These are phyloP conservation scores for Tapera naevia DNA, from an alignment of 2,797 vertebrate species.

Conservation along the genomic window DNA sequence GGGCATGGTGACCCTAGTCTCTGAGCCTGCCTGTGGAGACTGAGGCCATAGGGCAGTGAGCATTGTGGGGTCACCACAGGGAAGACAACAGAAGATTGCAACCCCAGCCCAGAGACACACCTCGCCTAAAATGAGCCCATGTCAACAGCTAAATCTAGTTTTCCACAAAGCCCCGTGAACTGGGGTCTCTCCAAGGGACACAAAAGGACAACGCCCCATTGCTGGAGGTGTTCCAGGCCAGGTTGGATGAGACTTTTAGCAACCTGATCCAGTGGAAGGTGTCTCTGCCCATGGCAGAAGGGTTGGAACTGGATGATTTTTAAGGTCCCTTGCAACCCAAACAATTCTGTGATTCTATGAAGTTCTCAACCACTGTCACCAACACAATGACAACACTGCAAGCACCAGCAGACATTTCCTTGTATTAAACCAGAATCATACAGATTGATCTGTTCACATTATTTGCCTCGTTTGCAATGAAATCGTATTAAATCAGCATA, in stretches of 20 bases:
- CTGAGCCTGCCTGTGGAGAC: background rate
- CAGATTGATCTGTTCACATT: background rate
- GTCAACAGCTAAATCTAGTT: background rate
- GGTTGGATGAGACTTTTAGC: too few relatives aligned
- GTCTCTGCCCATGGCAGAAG: too few relatives aligned
- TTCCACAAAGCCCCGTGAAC: background rate
- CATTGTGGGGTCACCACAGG: background rate
- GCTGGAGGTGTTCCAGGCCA: too few relatives aligned
- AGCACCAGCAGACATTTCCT: background rate
- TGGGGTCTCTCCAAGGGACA: background rate
- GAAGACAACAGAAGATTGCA: background rate
- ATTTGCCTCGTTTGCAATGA: background rate
- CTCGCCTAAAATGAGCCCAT: background rate
- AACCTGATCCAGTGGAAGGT: too few relatives aligned
- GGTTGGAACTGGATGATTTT: too few relatives aligned
- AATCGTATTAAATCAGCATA: background rate
- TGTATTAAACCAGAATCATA: background rate
- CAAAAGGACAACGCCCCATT: background rate
- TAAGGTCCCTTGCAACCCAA: too few relatives aligned
- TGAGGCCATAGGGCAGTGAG: rapidly evolving
- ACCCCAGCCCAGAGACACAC: too few relatives aligned
- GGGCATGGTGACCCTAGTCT: background rate
- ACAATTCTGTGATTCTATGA: background rate
- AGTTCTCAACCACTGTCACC: background rate
- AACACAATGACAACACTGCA: background rate